Percentiles rank a stretch among this genome's conserved stretches.
Evolutionary conservation across 2,113 vertebrate genomes (phyloP).

Genomic region (Thymallus thymallus): DNA sequence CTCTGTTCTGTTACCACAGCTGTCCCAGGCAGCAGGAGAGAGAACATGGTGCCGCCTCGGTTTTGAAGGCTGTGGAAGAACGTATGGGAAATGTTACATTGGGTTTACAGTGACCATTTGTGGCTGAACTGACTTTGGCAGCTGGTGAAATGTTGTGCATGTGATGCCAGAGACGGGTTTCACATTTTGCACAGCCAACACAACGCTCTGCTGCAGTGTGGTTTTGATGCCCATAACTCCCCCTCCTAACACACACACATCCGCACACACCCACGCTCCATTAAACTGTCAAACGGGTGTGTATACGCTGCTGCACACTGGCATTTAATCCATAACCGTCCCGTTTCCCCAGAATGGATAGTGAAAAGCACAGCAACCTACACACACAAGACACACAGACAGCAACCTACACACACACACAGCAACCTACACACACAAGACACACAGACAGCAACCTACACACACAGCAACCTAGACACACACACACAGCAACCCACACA

Average conservation of each 20-base stretch:
- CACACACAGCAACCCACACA: background rate
- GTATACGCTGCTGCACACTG: slow-evolving; percentile 30
- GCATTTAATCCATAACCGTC: slow-evolving; percentile 57
- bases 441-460: slow-evolving; percentile 5
- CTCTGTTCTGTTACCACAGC: slow-evolving; percentile 42
- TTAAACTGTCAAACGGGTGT: slow-evolving; percentile 46
- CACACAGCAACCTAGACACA: slow-evolving; percentile 12
- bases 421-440: background rate
- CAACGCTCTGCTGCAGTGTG: slow-evolving; percentile 35
- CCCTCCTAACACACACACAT: background rate
- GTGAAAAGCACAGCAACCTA: slow-evolving; percentile 41
- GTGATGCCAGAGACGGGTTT: slow-evolving; percentile 41
- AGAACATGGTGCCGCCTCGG: slow-evolving; percentile 14
- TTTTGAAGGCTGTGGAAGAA: slow-evolving; percentile 53
- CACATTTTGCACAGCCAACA: slow-evolving; percentile 41
- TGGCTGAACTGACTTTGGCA: slow-evolving; percentile 46
- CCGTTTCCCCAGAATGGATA: slow-evolving; percentile 49
- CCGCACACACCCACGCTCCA: slow-evolving; percentile 30
- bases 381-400: no score
- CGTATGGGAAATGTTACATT: slow-evolving; percentile 66
- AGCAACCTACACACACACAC: slow-evolving; percentile 7
- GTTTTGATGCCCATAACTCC: slow-evolving; percentile 19
- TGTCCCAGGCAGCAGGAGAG: slow-evolving; percentile 48
- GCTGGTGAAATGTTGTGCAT: slow-evolving; percentile 48
- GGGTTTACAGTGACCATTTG: slow-evolving; percentile 59